Percentiles rank a stretch among this genome's conserved stretches.
Evolutionary conservation across 2,888 invertebrate species (phyloP).

Genomic region (Metalampra italica): DNA sequence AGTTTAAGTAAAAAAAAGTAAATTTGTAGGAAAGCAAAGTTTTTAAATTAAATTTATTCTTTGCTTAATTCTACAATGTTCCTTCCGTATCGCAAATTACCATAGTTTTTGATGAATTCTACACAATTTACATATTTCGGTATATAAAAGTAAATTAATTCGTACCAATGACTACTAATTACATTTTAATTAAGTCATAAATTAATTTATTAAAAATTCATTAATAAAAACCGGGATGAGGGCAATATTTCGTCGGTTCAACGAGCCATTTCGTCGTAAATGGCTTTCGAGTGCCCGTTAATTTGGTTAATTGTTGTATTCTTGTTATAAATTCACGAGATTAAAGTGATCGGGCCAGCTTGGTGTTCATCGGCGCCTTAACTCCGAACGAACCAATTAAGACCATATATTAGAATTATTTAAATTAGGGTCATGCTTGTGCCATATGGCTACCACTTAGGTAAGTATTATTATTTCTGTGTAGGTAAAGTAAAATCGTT

Average conservation of each 20-base stretch:
- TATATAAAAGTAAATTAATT: conserved; percentile 30
- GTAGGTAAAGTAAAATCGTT: too few species aligned
- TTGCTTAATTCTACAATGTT: too few species aligned
- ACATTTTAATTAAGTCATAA: conserved; percentile 63
- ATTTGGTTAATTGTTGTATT: conserved; percentile 61
- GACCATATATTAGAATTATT: conserved; percentile 19
- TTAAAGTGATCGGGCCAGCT: conserved; percentile 35
- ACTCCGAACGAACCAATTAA: conserved; percentile 18
- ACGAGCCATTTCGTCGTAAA: conserved; percentile 40
- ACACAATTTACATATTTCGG: too few species aligned
- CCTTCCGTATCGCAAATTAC: too few species aligned
- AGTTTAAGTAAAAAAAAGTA: too few species aligned
- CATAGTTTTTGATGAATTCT: too few species aligned
- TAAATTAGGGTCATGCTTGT: background rate
- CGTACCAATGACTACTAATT: conserved; percentile 56
- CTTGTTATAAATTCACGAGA: conserved; percentile 56
- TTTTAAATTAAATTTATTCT: too few species aligned
- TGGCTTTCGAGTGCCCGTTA: conserved; percentile 47
- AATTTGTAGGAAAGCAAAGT: too few species aligned
- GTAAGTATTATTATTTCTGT: too few species aligned
- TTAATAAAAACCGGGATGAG: conserved; percentile 44
- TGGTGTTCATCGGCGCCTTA: conserved; percentile 22
- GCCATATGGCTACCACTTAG: background rate
- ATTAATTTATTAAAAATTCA: conserved; percentile 72
- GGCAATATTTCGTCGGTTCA: conserved; percentile 40